A percentile compares a stretch with the other conserved stretches of the same genome.
phyloP scores from a whole-genome alignment of 2,797 vertebrate species.

The Silurus aristotelis region DNA sequence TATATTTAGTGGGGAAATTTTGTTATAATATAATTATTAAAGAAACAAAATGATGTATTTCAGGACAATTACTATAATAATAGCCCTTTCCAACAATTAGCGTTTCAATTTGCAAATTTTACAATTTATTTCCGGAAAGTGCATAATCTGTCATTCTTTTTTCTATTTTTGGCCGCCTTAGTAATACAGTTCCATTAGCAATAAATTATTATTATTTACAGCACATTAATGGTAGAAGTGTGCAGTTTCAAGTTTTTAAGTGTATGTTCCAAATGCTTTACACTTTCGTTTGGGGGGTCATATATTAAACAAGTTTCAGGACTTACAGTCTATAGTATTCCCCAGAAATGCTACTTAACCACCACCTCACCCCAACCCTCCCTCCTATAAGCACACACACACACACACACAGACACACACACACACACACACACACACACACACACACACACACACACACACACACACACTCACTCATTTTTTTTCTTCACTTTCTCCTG shows the following conservation, averaged over 20 bases:
- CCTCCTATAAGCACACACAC: constrained; percentile 5
- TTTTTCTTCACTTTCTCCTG: constrained; percentile 30
- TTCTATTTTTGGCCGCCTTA: constrained; percentile 18
- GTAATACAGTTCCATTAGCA: constrained; percentile 4
- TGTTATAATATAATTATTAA: not conserved
- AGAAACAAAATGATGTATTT: not conserved
- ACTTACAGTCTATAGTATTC: constrained; percentile 35
- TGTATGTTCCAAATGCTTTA: constrained; percentile 22
- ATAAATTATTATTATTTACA: constrained; percentile 23
- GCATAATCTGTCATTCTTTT: constrained; percentile 1
- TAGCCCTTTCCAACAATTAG: not conserved
- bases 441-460: constrained; percentile 20
- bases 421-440: constrained; percentile 47
- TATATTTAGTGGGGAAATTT: not conserved
- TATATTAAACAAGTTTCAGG: constrained; percentile 21
- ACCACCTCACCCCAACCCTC: constrained; percentile 28
- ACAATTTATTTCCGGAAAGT: not conserved
- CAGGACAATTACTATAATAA: constrained; percentile 4
- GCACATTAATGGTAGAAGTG: constrained; percentile 2
- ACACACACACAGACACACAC: constrained; percentile 35
- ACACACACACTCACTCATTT: constrained; percentile 35
- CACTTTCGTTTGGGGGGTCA: constrained; percentile 8
- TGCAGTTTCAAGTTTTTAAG: constrained; percentile 7
- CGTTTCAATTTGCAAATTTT: not conserved
- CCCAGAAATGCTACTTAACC: constrained; percentile 32